These are phyloP conservation scores for Azorinus chamasolen DNA, from an alignment of 2,888 invertebrate species.

Conservation along the genomic window DNA sequence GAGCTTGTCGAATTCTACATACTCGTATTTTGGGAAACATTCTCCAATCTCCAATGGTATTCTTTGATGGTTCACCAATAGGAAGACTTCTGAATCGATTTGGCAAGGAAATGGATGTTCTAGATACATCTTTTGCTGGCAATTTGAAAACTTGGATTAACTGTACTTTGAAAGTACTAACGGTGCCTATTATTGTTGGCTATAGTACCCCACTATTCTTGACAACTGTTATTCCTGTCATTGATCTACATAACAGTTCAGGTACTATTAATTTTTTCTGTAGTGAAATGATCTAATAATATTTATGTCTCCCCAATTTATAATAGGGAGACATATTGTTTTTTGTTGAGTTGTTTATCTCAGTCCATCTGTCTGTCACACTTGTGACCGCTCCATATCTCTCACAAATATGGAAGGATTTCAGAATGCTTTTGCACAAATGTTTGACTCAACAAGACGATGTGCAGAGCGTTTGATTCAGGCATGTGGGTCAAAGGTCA, in stretches of 20 bases:
- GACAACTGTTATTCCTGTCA: slow-evolving; percentile 76
- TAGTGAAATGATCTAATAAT: too few relatives aligned
- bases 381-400: too few relatives aligned
- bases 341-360: too few relatives aligned
- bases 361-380: too few relatives aligned
- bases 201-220: slow-evolving; percentile 80
- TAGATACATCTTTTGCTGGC: slow-evolving; percentile 77
- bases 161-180: slow-evolving; percentile 66
- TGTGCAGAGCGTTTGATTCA: too few relatives aligned
- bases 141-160: slow-evolving; percentile 69
- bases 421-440: too few relatives aligned
- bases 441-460: too few relatives aligned
- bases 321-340: too few relatives aligned
- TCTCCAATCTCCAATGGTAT: slow-evolving; percentile 75
- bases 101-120: slow-evolving; percentile 80
- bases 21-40: slow-evolving; percentile 38
- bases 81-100: slow-evolving; percentile 82
- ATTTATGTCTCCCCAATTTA: too few relatives aligned
- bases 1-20: slow-evolving; percentile 46
- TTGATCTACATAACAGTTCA: slow-evolving; percentile 82
- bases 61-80: slow-evolving; percentile 82
- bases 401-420: too few relatives aligned
- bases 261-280: too few relatives aligned
- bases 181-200: slow-evolving; percentile 78
- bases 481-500: too few relatives aligned